Conservation (phyloP, 2,888 invertebrate genomes). For the Scrobipalpa costella region DNA sequence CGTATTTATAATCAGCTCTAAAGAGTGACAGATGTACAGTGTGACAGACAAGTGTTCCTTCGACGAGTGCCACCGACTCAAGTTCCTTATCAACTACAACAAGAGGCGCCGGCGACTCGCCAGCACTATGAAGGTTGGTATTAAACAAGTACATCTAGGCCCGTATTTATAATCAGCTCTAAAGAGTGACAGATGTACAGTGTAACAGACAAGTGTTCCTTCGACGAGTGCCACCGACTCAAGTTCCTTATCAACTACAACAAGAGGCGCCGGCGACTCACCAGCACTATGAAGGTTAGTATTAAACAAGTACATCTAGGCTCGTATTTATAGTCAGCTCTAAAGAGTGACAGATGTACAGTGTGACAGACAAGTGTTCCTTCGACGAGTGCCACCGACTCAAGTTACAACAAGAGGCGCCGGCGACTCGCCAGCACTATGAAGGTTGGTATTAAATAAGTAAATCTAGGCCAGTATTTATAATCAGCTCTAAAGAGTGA, state of each 20-base stretch:
- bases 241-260: conserved; percentile 92
- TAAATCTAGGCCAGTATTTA: too few relatives aligned
- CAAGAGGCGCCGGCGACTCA: conserved; percentile 84
- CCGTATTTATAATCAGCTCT: too few relatives aligned
- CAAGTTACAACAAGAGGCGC: conserved; percentile 89
- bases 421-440: conserved; percentile 83
- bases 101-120: conserved; percentile 85
- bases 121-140: conserved; percentile 75
- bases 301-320: not conserved
- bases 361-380: conserved; percentile 93
- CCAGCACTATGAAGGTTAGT: conserved; percentile 80
- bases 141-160: too few relatives aligned
- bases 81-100: conserved; percentile 91
- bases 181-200: conserved; percentile 92
- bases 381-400: conserved; percentile 92
- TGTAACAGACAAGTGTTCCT: conserved; percentile 93
- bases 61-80: conserved; percentile 91
- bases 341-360: too few relatives aligned
- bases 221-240: conserved; percentile 91
- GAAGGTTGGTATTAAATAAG: conserved; percentile 59
- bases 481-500: too few relatives aligned
- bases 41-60: conserved; percentile 95
- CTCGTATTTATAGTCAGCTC: too few relatives aligned
- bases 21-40: conserved; percentile 92
- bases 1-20: too few relatives aligned